phyloP scores from a whole-genome alignment of 2,888 invertebrate species.

The Diarsia mendica region DNA sequence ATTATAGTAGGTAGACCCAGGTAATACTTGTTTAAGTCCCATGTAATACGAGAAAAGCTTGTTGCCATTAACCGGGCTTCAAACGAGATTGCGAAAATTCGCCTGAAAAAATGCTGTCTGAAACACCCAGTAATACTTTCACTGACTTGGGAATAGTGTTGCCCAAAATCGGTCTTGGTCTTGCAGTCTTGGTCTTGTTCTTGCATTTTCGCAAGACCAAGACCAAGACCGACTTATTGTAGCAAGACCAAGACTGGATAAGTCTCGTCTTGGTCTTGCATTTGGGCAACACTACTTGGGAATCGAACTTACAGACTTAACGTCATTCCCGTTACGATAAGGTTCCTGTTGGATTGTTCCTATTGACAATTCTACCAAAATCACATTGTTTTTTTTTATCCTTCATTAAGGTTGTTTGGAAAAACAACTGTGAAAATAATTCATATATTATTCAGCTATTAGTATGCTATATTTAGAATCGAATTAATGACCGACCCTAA shows the following conservation, averaged over 20 bases:
- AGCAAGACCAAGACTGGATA: too few relatives aligned
- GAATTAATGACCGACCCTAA: constrained; percentile 4
- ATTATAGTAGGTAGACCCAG: too few relatives aligned
- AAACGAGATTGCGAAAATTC: background rate
- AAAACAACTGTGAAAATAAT: background rate
- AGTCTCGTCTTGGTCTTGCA: too few relatives aligned
- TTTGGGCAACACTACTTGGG: too few relatives aligned
- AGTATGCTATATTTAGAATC: background rate
- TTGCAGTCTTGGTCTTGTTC: too few relatives aligned
- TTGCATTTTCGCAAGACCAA: too few relatives aligned
- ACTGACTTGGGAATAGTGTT: too few relatives aligned
- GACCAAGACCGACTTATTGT: too few relatives aligned
- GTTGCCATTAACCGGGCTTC: background rate
- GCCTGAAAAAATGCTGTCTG: background rate
- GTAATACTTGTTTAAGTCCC: too few relatives aligned
- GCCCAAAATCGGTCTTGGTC: too few relatives aligned
- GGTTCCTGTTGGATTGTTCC: background rate
- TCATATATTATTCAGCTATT: background rate
- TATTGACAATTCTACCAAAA: background rate
- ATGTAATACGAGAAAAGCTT: background rate
- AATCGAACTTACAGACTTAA: background rate
- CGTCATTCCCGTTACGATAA: background rate
- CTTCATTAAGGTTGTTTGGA: background rate
- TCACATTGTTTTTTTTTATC: background rate
- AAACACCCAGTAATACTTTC: background rate